Evolutionary conservation across 1,140 invertebrate species (phyloP), one percentile per base, ranked within the genome.

Genomic region (Copidosoma floridanum): DNA sequence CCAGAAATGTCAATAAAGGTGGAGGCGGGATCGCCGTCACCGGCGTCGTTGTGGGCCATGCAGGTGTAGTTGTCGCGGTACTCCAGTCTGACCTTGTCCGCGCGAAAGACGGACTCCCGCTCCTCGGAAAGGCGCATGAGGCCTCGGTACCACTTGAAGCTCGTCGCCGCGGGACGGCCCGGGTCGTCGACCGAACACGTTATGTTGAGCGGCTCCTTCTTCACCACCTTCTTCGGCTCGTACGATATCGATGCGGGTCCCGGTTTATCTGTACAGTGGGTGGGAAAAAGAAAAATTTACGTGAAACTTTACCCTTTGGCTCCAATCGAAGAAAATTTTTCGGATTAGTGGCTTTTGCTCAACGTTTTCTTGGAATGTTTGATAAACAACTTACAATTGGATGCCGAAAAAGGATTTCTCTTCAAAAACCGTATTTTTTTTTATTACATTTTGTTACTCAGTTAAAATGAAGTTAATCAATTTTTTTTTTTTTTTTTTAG

Each of bases 1-100:
- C 90, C 89, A 12, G 87, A 82, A 27, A 94, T 92, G 70, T 93
- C 86, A 63, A 95, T 86, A 68, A 84, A 83, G 18, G 86, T 84
- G 16, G 84, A 86, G 4, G 89, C 91, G 8, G 85, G 81, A 46
- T 85, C 83, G 2, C 92, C 91, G 62, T 87, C 85, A 0, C 93
- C 93, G 4, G 90, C 93, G 21, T 88, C 85, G 73, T 93, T 95
- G 69, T 86, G 84, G 0, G 91, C 92, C 56, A 88, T 83, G 71
- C 94, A 96, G 0, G 91, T 91, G 79, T 93, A 94, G 80, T 93
- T 94, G 64, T 90, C 89, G 41, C 89, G 83, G 26, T 89, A 90
- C 71, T 92, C 89, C 29, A 95, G 78, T 21, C 88, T 88, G 5
- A 93, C 90, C 0, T 89, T 88, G 46, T 89, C 86, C 48, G 94